Conservation (phyloP, 2,888 invertebrate species). For the Galeruca laticollis region DNA sequence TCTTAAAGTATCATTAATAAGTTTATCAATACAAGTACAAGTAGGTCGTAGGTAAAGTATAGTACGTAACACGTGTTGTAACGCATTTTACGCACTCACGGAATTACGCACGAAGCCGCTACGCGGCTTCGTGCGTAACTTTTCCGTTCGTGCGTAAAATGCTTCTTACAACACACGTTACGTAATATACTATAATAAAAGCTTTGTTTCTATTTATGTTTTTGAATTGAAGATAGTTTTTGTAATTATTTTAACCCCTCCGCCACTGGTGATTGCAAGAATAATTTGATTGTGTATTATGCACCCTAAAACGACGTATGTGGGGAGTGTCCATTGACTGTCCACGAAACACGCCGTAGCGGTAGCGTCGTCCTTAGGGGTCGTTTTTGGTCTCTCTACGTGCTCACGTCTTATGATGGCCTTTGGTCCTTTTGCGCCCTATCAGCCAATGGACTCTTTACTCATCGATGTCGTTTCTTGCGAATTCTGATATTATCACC, state of each 20-base stretch:
- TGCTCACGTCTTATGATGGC: slow-evolving; percentile 36
- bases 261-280: slow-evolving; percentile 30
- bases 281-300: slow-evolving; percentile 53
- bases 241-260: neutral
- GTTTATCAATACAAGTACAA: too few species aligned
- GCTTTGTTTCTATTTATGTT: too few species aligned
- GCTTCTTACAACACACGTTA: too few species aligned
- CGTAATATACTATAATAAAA: too few species aligned
- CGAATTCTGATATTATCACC: slow-evolving; percentile 43
- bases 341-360: slow-evolving; percentile 48
- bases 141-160: too few species aligned
- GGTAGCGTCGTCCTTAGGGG: slow-evolving; percentile 51
- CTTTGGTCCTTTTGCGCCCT: slow-evolving; percentile 33
- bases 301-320: slow-evolving; percentile 52
- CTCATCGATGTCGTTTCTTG: slow-evolving; percentile 42
- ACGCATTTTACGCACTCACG: too few species aligned
- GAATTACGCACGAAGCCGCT: too few species aligned
- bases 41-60: too few species aligned
- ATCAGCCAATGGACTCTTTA: slow-evolving; percentile 41
- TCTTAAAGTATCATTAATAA: too few species aligned
- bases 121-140: too few species aligned
- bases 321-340: slow-evolving; percentile 59
- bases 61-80: too few species aligned
- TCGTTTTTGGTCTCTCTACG: slow-evolving; percentile 46
- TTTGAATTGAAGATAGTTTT: neutral